Evolutionary conservation across 2,113 vertebrate genomes (phyloP), one percentile per base, ranked within the genome.

Genomic region (Ellobius talpinus): DNA sequence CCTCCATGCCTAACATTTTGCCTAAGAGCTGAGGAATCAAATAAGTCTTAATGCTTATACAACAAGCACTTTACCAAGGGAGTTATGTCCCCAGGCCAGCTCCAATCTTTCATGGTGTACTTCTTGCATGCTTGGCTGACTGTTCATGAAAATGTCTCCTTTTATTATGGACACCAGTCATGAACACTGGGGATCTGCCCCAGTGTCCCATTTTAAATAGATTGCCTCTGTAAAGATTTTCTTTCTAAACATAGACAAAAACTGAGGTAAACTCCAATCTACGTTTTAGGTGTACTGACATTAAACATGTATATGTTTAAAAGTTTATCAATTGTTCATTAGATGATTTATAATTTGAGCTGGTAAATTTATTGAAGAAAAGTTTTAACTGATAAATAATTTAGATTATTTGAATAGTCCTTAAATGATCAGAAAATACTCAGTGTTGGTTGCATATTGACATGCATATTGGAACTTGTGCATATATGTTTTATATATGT

Each of bases 331-430:
- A n/a, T 91, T 93, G 8, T 84, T 91, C 47, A 58, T 85, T 94
- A 94, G n/a, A 73, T 45, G 77, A 65, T 74, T 2, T 33, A 55
- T 87, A 1, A 70, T 74, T 93, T 50, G 61, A 7, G n/a, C 24
- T 92, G 63, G 23, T 70, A 36, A 94, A 65, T 84, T 81, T 85
- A 81, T 63, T 91, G 39, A 97, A 68, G 45, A 90, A 9, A 9
- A 39, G 65, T 1, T 95, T 70, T 85, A 79, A 39, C 66, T 91
- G 1, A 33, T 87, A 50, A 29, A 17, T 85, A 63, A 70, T 74
- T 91, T 91, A 70, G 55, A 90, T 10, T 17, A 73, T 47, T 95
- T 91, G 65, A 79, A 31, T 89, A 92, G 31, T 88, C 58, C 90
- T 88, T 65, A 72, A 94, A 9, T 66, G 9, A 66, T 76, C 58